A percentile compares a stretch with the other conserved stretches of the same genome.
Conservation (phyloP, 2,888 invertebrate species). For the Tipula vernalis region DNA sequence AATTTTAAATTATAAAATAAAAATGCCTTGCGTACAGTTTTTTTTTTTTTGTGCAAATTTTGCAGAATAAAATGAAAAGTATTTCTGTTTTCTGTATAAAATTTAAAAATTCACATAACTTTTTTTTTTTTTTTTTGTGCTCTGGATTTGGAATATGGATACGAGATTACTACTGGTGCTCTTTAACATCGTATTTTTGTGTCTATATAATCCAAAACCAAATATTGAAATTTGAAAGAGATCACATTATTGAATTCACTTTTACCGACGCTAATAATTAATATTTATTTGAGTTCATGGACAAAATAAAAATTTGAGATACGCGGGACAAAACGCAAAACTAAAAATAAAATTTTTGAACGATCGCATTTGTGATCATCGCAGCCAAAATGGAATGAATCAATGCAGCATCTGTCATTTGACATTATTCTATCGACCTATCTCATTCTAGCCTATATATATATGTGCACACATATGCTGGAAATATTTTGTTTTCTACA, state of each 20-base stretch:
- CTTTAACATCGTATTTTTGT: neutral
- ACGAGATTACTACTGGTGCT: neutral
- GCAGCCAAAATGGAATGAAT: neutral
- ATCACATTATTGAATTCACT: neutral
- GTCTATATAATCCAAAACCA: neutral
- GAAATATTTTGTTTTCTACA: neutral
- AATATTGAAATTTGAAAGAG: neutral
- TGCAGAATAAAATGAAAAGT: conserved; percentile 4
- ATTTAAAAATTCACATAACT: neutral
- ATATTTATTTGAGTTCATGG: neutral
- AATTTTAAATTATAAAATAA: conserved; percentile 4
- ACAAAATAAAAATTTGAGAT: neutral
- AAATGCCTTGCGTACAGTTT: neutral
- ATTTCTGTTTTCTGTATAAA: neutral
- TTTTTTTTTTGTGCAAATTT: neutral
- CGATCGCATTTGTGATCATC: neutral
- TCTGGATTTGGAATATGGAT: neutral
- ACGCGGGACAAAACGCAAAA: neutral
- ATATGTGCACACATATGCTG: no score
- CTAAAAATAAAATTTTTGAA: neutral
- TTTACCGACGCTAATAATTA: neutral
- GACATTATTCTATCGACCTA: neutral
- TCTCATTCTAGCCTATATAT: neutral
- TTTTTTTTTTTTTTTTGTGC: neutral
- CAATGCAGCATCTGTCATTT: neutral